Base-by-base conservation (phyloP, 1,140 invertebrate genomes). In the Trichonephila inaurata region DNA sequence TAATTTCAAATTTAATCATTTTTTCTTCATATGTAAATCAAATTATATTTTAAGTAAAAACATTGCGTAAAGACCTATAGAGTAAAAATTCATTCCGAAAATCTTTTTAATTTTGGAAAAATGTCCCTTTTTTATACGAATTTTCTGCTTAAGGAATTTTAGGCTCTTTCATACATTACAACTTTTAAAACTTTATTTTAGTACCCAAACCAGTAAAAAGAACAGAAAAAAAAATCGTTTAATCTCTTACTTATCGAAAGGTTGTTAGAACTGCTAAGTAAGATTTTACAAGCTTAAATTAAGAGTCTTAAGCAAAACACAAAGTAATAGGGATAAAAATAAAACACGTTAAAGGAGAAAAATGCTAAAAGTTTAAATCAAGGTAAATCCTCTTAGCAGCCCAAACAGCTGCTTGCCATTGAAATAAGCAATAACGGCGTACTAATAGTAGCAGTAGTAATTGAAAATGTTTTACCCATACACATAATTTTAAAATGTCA, bases 201-300 rank as follows among this genome's bases (percentile, higher is more conserved):
- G 10, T 51, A 10, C 10, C 33, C 4, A 40, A 40, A 40, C 4
- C 16, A 72, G 28, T 24, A 28, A 28, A 24, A 10, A 72, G 69
- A 44, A 51, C 4, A 7, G 14, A n/a, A 10, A 51, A 51, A 83
- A 83, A 83, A 51, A 83, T 51, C 51, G 44, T 21, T 58, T 51
- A 60, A 83, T 83, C 40, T n/a, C 40, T 40, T n/a, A n/a, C 18
- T n/a, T 51, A 28, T 28, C 72, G 14, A 40, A 77, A 77, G 51
- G 83, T 60, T 21, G 60, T 85, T 24, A 21, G n/a, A 85, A 85
- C 28, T 61, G 51, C 60, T 85, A 85, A 28, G 60, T 19, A 40
- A 88, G 64, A 44, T 64, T 61, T 40, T 44, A 88, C 28, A 88
- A 64, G 64, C 86, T 88, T 64, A 24, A 88, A 33, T 64, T 66